Evolutionary conservation across 2,797 vertebrate species (phyloP), one percentile per base, ranked within the genome.

Genomic region (Sphaeramia orbicularis): DNA sequence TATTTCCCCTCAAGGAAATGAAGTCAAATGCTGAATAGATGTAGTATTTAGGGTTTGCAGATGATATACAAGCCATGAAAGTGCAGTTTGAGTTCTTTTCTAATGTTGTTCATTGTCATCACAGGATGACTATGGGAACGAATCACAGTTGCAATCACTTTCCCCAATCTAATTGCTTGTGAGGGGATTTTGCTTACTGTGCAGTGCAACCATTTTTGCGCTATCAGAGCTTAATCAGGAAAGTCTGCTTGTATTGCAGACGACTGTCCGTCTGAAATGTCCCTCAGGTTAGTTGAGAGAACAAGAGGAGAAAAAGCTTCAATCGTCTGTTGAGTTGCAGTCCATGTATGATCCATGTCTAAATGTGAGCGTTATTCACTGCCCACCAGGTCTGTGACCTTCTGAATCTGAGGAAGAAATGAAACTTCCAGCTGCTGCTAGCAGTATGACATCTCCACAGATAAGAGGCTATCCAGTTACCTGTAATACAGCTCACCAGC

Each of bases 351-450:
- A 42, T 50, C 53, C 18, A 6, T 56, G 68, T 68, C 45, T 44
- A 16, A 53, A 58, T 75, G 50, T 66, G 62, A 65, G 60, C 68
- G 56, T 68, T 67, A 78, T 80, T 81, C 37, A 80, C 37, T 52
- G 21, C 61, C 37, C 63, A 65, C 71, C 44, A 45, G 61, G 57
- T 59, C 40, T 64, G 47, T 64, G 71, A 74, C 75, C 71, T 81
- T 74, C 24, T 81, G 72, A 57, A 78, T 76, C 65, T 24, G 15
- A 64, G 10, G 43, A 44, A 49, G 11, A 61, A 61, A 83, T 67
- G 55, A 63, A 82, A 71, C 38, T 62, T 65, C 1, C 16, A 61
- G 55, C 42, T 24, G 24, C 58, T 44, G 62, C 64, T 42, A 54
- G n/a, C n/a, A 43, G 40, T 47, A 4, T 52, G 48, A 49, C 65